These are phyloP conservation scores for Heliconius sara DNA, from an alignment of 2,888 invertebrate genomes.

Conservation along the genomic window DNA sequence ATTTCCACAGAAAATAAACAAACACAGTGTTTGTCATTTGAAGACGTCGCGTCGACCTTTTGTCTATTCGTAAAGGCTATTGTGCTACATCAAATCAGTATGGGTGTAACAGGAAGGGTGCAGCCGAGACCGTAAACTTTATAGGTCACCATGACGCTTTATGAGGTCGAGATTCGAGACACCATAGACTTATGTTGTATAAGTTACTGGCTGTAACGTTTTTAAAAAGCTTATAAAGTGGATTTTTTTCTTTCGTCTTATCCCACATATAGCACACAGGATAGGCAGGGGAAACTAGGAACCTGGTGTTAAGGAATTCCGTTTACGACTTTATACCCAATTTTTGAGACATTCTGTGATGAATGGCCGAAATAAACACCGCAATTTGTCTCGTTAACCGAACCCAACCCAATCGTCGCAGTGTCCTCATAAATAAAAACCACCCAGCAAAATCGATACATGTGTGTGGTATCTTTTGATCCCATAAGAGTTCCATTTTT, in stretches of 20 bases:
- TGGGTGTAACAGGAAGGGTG: slow-evolving; percentile 77
- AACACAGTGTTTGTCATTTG: slow-evolving; percentile 14
- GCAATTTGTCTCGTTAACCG: not conserved
- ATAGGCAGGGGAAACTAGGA: not conserved
- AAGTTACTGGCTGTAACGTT: too few species aligned
- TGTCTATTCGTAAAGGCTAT: slow-evolving; percentile 35
- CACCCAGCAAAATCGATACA: too few species aligned
- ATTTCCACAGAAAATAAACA: not conserved
- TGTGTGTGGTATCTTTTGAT: too few species aligned
- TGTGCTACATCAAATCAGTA: slow-evolving; percentile 43
- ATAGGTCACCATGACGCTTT: slow-evolving; percentile 67
- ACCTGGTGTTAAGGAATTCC: not conserved
- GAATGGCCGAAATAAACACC: not conserved
- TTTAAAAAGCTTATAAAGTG: too few species aligned
- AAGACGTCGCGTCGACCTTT: slow-evolving; percentile 32
- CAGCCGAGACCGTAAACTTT: slow-evolving; percentile 66
- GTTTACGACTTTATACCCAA: rapidly evolving
- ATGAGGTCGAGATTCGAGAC: slow-evolving; percentile 56
- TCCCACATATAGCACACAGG: not conserved
- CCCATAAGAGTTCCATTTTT: too few species aligned
- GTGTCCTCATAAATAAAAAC: too few species aligned
- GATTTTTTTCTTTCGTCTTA: too few species aligned
- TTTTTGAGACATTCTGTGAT: not conserved
- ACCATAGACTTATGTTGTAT: slow-evolving; percentile 35
- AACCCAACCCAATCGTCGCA: not conserved